Evolutionary conservation across 2,888 invertebrate species (phyloP), one percentile per base, ranked within the genome.

Genomic region (Nemapogon koenigi): DNA sequence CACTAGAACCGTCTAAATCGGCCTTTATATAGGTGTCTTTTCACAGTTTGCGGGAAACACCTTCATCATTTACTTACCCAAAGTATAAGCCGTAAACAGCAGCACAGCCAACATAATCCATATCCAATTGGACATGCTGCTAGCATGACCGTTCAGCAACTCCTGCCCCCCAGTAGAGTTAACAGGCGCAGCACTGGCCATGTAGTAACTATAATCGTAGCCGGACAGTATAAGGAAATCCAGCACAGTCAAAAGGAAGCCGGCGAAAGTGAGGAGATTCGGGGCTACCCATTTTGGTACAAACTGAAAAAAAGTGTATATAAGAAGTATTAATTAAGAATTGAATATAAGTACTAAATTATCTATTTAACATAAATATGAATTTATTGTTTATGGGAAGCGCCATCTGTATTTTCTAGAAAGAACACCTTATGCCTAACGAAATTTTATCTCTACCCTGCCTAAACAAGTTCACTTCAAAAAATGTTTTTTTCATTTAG

Each of bases 201-300:
- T 87, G 53, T 82, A 84, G 61, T 97, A 94, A 52, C 88, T 82
- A 63, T 91, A 93, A 70, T 99, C 99, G 59, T 92, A 92, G 59
- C 86, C 85, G 29, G 91, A 85, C 47, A 97, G 86, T 46, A 97
- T 65, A 31, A 90, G 50, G 65, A 95, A 96, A 67, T 94, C 94
- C 14, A 88, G 66, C 18, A 95, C 89, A 8, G 97, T 91, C 54
- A 97, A 87, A 16, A 96, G 79, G 63, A 99, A 99, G 10, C 99
- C 99, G 42, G 86, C 84, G 65, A 99, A 93, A 8, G 99, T 99
- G 39, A 99, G 78, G 30, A 97, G 81, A 72, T 99, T 99, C 31
- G 99, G 99, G 0, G 99, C 99, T 42, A 99, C 83, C 94, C 95
- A 97, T 80, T 83, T 85, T 45, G 99, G 99, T 61, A 94, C 89